Base-by-base conservation (phyloP, 2,113 vertebrate genomes). In the Glareola pratincola region DNA sequence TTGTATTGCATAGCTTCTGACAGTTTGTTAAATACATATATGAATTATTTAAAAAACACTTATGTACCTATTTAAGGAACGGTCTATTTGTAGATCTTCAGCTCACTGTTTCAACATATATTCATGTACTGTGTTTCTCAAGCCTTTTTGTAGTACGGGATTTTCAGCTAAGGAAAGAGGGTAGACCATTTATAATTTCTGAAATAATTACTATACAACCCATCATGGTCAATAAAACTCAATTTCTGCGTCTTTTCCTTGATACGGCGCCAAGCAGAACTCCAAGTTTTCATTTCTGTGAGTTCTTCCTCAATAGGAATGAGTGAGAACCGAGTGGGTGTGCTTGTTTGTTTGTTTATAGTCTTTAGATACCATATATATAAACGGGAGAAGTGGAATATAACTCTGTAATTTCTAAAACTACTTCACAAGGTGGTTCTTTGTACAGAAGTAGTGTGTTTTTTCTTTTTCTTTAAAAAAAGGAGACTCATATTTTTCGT, bases 21-120 rank as follows among this genome's bases (percentile, higher is more conserved):
- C 94, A 93, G 92, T 94, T 94, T 86, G 56, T 92, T 95, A 95
- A 96, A 95, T 94, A 92, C 78, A 45, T 92, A 92, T 95, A 96
- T 97, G 66, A 97, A 95, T 97, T 96, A 96, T 97, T 96, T 83
- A 97, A 90, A 96, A 96, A 96, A 82, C 81, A 92, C 36, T 92
- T 96, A 96, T 47, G 76, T 94, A 88, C 66, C 73, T 92, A 91
- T 96, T 88, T 91, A 93, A 92, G 77, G 78, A 96, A 76, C 71
- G 78, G 53, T 59, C 75, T 88, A 69, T 91, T 95, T 94, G 53
- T 63, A 68, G 72, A 41, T 74, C 67, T 95, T 77, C 39, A 78
- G 9, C 67, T 76, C 17, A 6, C 32, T 92, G 36, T 69, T 94
- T 85, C 41, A 54, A 56, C 45, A 23, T 3, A 1, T 41, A 67